Conservation (phyloP, 2,113 vertebrate genomes). For the Anolis sagrei region DNA sequence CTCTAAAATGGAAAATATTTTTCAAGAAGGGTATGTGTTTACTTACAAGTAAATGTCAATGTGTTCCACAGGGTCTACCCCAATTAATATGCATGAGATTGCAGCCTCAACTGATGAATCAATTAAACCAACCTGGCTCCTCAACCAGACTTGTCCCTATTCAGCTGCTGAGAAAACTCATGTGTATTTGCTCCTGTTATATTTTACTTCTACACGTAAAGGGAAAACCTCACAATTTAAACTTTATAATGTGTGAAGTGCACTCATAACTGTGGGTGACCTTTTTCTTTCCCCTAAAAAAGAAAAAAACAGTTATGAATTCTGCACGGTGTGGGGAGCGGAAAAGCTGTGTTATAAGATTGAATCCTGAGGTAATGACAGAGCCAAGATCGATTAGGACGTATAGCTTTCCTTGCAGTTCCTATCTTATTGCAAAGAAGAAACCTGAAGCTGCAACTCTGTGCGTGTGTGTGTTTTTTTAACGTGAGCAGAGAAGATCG, state of each 20-base stretch:
- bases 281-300: neutral
- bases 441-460: neutral
- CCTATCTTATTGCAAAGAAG: neutral
- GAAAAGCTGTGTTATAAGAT: neutral
- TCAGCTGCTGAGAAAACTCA: no score
- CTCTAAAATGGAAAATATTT: neutral
- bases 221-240: neutral
- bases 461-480: neutral
- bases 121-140: neutral
- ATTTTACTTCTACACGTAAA: neutral
- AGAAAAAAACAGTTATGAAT: no score
- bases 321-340: neutral
- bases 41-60: neutral
- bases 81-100: neutral
- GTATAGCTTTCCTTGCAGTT: neutral
- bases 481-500: neutral
- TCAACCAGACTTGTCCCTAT: neutral
- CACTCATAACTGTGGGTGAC: neutral
- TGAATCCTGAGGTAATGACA: neutral
- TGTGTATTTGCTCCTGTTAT: neutral
- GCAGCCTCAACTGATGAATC: neutral
- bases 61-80: neutral
- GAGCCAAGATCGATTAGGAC: neutral
- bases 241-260: neutral
- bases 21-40: neutral